A percentile compares a stretch with the other conserved stretches of the same genome.
These are phyloP conservation scores for Turritopsis dohrnii DNA, from an alignment of 30 jellyfish, hydroid and myxozoan genomes.

Conservation along the genomic window DNA sequence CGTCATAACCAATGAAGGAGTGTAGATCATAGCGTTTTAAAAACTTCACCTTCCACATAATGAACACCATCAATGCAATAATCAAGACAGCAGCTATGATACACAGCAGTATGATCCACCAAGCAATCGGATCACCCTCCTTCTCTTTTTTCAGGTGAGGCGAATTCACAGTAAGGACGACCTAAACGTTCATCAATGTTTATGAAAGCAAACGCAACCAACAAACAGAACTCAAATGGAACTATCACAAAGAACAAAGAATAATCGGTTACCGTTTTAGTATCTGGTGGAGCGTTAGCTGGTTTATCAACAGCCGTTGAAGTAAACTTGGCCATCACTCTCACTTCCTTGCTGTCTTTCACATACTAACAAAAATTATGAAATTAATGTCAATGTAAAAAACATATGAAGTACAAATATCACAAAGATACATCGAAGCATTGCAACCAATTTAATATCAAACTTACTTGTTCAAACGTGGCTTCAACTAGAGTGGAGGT, in stretches of 20 bases:
- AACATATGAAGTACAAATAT: too few relatives aligned
- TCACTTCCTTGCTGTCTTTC: slow-evolving; percentile 19
- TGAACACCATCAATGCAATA: slow-evolving; percentile 69
- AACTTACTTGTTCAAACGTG: slow-evolving; percentile 58
- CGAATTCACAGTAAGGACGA: slow-evolving; percentile 16
- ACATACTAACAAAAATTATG: slow-evolving; percentile 3
- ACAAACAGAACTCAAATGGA: background rate
- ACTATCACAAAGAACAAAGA: background rate
- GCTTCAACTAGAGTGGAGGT: slow-evolving; percentile 71
- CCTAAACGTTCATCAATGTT: background rate
- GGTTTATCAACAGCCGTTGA: slow-evolving; percentile 27
- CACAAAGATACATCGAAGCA: too few relatives aligned
- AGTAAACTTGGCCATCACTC: slow-evolving; percentile 26
- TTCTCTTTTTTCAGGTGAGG: slow-evolving; percentile 22
- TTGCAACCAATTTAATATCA: too few relatives aligned
- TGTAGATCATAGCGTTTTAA: too few relatives aligned
- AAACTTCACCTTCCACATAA: slow-evolving; percentile 66
- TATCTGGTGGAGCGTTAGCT: slow-evolving; percentile 21
- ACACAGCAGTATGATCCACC: slow-evolving; percentile 81
- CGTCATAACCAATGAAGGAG: too few relatives aligned
- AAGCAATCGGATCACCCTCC: slow-evolving; percentile 36
- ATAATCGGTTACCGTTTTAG: slow-evolving; percentile 10
- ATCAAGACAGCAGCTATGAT: slow-evolving; percentile 71
- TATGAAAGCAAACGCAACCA: background rate
- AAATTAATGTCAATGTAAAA: background rate